These are phyloP conservation scores for Drosophila nasuta DNA, from an alignment of 1,140 invertebrate species.

Conservation along the genomic window DNA sequence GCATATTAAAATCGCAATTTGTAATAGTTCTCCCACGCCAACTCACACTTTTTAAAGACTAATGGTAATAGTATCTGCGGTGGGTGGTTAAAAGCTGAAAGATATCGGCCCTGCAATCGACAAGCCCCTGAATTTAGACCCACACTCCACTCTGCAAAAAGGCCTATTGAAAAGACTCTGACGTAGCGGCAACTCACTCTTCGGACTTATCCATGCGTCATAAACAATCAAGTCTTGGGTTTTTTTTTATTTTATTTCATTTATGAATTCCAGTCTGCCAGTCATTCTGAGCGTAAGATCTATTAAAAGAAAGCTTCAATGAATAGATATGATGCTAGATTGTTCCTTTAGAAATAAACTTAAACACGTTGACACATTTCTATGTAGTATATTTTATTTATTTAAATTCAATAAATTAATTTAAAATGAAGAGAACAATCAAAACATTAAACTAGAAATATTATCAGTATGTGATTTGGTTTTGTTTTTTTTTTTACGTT, in stretches of 20 bases:
- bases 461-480: slow-evolving; percentile 63
- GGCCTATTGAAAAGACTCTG: slow-evolving; percentile 3
- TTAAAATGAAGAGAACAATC: slow-evolving; percentile 77
- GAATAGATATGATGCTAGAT: not conserved
- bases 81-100: slow-evolving; percentile 7
- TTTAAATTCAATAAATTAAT: slow-evolving; percentile 82
- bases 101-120: slow-evolving; percentile 42
- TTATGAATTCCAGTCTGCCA: not conserved
- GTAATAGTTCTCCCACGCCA: slow-evolving; percentile 48
- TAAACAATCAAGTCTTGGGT: slow-evolving; percentile 2
- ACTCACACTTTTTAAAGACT: not conserved
- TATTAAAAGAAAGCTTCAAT: not conserved
- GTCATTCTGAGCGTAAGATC: slow-evolving; percentile 11
- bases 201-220: slow-evolving; percentile 26
- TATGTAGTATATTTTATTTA: slow-evolving; percentile 59
- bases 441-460: slow-evolving; percentile 81
- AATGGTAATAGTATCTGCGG: not conserved
- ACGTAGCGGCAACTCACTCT: not conserved
- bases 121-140: slow-evolving; percentile 71
- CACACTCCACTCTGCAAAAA: slow-evolving; percentile 32
- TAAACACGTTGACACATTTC: slow-evolving; percentile 1
- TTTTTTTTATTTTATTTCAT: slow-evolving; percentile 13
- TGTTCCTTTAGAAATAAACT: not conserved
- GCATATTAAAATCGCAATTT: slow-evolving; percentile 5
- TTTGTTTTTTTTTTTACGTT: slow-evolving; percentile 52